Conservation (phyloP, 2,888 invertebrate species). For the Tiliacea aurago region DNA sequence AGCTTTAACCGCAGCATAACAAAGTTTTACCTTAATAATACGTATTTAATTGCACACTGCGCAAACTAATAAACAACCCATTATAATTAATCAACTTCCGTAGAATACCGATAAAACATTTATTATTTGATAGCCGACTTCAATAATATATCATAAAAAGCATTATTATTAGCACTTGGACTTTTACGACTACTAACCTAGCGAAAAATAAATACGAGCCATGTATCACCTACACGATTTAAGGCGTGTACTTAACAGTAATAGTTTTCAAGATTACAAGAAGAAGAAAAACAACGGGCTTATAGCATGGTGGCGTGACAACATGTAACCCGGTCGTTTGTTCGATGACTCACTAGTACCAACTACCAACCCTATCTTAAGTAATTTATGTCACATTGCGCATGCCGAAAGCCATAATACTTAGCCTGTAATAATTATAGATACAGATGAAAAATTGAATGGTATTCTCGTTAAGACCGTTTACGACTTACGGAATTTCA, state of each 20-base stretch:
- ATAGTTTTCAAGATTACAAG: conserved; percentile 44
- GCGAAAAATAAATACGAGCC: conserved; percentile 24
- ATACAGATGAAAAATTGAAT: conserved; percentile 59
- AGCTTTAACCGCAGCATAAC: conserved; percentile 21
- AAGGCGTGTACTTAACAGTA: conserved; percentile 34
- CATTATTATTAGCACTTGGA: conserved; percentile 27
- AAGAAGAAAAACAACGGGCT: conserved; percentile 20
- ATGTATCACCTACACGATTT: conserved; percentile 41
- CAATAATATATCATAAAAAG: conserved; percentile 19
- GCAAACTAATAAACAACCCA: conserved; percentile 50
- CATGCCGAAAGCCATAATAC: conserved; percentile 56
- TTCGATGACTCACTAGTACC: conserved; percentile 56
- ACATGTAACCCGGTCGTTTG: conserved; percentile 61
- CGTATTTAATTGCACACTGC: conserved; percentile 24
- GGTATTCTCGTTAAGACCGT: conserved; percentile 33
- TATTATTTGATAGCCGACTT: conserved; percentile 24
- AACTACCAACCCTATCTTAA: conserved; percentile 43
- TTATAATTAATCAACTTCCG: conserved; percentile 57
- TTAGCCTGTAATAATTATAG: conserved; percentile 56
- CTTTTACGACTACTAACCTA: conserved; percentile 22
- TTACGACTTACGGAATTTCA: too few relatives aligned
- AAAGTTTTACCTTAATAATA: conserved; percentile 28
- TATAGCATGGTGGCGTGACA: conserved; percentile 60
- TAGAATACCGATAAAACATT: conserved; percentile 39
- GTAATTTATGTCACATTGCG: conserved; percentile 63